These are phyloP conservation scores for Andrena minutula DNA, from an alignment of 2,888 invertebrate species.

Conservation along the genomic window DNA sequence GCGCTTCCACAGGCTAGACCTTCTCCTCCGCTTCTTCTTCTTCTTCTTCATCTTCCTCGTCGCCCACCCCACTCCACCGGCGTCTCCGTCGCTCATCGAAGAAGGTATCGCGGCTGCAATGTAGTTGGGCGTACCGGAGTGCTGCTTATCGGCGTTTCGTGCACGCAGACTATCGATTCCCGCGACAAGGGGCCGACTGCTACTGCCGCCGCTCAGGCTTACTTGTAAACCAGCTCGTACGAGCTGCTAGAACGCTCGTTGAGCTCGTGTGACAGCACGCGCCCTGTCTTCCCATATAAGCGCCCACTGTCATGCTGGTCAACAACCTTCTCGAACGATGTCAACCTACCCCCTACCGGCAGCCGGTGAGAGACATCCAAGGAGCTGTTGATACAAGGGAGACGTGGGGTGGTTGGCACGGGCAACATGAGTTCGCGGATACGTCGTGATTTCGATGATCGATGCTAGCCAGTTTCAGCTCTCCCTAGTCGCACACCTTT, in stretches of 20 bases:
- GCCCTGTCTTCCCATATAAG: conserved; percentile 31
- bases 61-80: not conserved
- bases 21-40: not conserved
- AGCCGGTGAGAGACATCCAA: not conserved
- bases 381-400: not conserved
- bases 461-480: conserved; percentile 16
- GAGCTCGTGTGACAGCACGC: conserved; percentile 28
- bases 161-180: conserved; percentile 84
- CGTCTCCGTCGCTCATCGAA: not conserved
- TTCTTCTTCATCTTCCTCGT: not conserved
- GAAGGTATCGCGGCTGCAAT: conserved; percentile 45
- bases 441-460: conserved; percentile 30
- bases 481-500: not conserved
- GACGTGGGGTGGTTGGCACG: not conserved
- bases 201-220: conserved; percentile 68
- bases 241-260: conserved; percentile 36
- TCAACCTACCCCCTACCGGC: not conserved
- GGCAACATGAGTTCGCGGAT: not conserved
- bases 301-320: conserved; percentile 42
- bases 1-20: conserved; percentile 24
- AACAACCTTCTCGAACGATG: conserved; percentile 56
- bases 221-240: conserved; percentile 61
- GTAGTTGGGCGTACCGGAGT: conserved; percentile 57
- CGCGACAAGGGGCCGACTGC: conserved; percentile 73
- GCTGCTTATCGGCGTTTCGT: conserved; percentile 74